phyloP scores from a whole-genome alignment of 1,140 invertebrate genomes.

The Antheraea mylitta region DNA sequence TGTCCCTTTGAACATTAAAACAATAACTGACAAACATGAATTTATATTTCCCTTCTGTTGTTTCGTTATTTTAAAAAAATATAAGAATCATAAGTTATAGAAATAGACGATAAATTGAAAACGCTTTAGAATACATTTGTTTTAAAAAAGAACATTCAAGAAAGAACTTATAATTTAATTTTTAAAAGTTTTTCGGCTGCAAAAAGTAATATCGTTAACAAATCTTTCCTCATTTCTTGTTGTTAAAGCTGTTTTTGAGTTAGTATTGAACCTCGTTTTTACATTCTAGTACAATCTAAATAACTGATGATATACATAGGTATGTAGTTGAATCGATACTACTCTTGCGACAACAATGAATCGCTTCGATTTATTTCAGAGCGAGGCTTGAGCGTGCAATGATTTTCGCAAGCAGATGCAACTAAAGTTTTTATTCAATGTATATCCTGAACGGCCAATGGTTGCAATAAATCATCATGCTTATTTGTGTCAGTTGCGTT shows the following conservation, averaged over 20 bases:
- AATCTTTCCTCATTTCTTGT: not conserved
- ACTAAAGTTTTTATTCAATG: slow-evolving; percentile 15
- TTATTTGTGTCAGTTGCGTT: slow-evolving; percentile 30
- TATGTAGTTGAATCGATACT: slow-evolving; percentile 3
- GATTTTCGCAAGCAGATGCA: slow-evolving; percentile 17
- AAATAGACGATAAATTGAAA: too few relatives aligned
- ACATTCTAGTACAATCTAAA: too few relatives aligned
- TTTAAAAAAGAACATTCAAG: too few relatives aligned
- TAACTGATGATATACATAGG: not conserved
- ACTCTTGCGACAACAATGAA: slow-evolving; percentile 3
- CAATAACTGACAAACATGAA: too few relatives aligned
- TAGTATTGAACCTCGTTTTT: not conserved
- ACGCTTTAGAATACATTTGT: too few relatives aligned
- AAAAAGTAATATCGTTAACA: too few relatives aligned
- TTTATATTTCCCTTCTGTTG: too few relatives aligned
- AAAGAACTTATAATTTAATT: too few relatives aligned
- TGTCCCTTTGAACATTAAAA: too few relatives aligned
- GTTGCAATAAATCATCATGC: slow-evolving; percentile 12
- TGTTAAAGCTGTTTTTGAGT: not conserved
- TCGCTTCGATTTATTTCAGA: slow-evolving; percentile 7
- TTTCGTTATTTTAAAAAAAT: too few relatives aligned
- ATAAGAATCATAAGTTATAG: too few relatives aligned
- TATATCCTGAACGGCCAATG: slow-evolving; percentile 9
- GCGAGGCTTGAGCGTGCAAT: slow-evolving; percentile 2
- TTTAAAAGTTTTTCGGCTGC: too few relatives aligned